Conservation (phyloP, 2,797 vertebrate genomes). For the Podarcis lilfordi region DNA sequence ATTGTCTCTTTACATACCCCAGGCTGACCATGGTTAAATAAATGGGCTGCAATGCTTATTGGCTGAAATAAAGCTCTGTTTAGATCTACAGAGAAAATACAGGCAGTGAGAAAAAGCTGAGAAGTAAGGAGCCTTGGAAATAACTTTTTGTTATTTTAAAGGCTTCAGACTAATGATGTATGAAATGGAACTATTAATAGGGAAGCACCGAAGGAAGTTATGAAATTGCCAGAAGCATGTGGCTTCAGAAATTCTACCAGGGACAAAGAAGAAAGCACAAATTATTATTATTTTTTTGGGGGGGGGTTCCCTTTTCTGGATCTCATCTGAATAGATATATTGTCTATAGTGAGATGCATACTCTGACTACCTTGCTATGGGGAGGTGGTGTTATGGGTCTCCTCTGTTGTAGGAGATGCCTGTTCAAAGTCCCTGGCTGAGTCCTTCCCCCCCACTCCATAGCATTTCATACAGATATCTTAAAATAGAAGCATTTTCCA, state of each 20-base stretch:
- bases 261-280: background rate
- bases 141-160: background rate
- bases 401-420: background rate
- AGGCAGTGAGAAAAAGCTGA: background rate
- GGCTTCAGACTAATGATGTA: background rate
- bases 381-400: too few species aligned
- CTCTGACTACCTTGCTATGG: background rate
- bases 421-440: background rate
- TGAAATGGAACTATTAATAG: slow-evolving; percentile 4
- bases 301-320: background rate
- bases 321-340: background rate
- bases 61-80: background rate
- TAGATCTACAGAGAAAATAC: background rate
- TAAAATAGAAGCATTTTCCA: background rate
- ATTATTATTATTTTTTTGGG: background rate
- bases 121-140: background rate
- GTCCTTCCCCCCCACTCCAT: background rate
- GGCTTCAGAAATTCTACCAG: too few species aligned
- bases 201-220: background rate
- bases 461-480: background rate
- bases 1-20: background rate
- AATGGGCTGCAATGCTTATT: background rate
- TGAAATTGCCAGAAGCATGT: background rate
- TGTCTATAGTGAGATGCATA: background rate
- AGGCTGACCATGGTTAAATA: background rate